Base-by-base conservation (phyloP, 2,888 invertebrate species). In the Atrina japonica region DNA sequence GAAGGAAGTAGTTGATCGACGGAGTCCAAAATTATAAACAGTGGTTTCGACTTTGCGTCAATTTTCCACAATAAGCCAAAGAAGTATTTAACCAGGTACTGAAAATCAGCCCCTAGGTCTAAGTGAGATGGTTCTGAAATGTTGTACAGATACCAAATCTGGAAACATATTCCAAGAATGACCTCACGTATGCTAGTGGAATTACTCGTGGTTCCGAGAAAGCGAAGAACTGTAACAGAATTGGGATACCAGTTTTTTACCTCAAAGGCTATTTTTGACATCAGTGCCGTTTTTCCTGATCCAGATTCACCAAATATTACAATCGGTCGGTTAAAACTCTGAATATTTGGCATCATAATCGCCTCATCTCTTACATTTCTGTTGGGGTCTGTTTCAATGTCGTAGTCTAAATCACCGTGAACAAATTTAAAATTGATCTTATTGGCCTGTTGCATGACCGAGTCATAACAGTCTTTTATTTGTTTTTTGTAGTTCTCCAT, bases 241-340 rank as follows among this genome's bases (percentile, higher is more conserved):
- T 75, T 61, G 14, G 80, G 73, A 27, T 81, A 76, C 86, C 85
- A 85, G 3, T 49, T 49, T 55, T 78, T 76, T 1, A 77, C 70
- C 40, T 73, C 30, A 21, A 81, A 41, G 6, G 76, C 78, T 2
- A 86, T 41, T 65, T 82, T 78, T 3, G 87, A 84, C 83, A 87
- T 83, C 14, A 87, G 14, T 0, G 87, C 78, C 2, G 87, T 85
- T 66, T 88, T 87, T 6, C 88, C 88, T 47, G 76, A 76, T n/a
- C 88, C 88, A 0, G 87, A 86, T 35, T 64, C 55, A 0, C 88
- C 88, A 71, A 81, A 72, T 0, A 87, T 18, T 23, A 86, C 66
- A 7, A 87, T 27, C 6, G 87, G 86, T 21, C 75, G 75, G 3
- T 70, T 75, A 66, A 70, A 75, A 23, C 68, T 53, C 6, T 66